Conservation (phyloP, 2,113 vertebrate genomes). For the Sapayoa aenigma region DNA sequence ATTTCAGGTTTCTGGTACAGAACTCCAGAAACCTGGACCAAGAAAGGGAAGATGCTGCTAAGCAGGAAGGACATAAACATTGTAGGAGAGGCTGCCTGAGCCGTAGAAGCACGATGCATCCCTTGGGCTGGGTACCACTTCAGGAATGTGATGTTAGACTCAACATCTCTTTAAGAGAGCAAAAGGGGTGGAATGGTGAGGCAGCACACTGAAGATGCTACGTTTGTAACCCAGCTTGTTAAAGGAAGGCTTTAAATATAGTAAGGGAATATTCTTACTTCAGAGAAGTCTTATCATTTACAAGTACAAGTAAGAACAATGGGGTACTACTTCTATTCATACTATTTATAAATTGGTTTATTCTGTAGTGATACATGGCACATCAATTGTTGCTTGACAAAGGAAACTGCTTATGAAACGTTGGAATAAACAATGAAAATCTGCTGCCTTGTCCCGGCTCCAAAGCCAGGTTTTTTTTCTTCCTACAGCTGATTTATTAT, state of each 20-base stretch:
- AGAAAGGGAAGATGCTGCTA: neutral
- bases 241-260: neutral
- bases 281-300: slow-evolving; percentile 11
- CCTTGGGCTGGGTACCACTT: neutral
- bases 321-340: slow-evolving; percentile 21
- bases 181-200: neutral
- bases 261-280: neutral
- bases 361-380: slow-evolving; percentile 10
- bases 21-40: neutral
- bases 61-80: neutral
- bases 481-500: neutral
- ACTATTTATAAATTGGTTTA: slow-evolving; percentile 12
- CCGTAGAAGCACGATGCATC: accelerated
- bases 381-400: slow-evolving; percentile 30
- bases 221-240: neutral
- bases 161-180: neutral
- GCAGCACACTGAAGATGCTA: neutral
- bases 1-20: accelerated
- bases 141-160: neutral
- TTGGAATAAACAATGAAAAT: slow-evolving; percentile 49
- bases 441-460: slow-evolving; percentile 9
- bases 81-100: neutral
- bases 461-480: neutral
- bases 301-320: slow-evolving; percentile 26
- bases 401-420: slow-evolving; percentile 11